Evolutionary conservation across 2,888 invertebrate genomes (phyloP).

Genomic region (Calameuta pallipes): DNA sequence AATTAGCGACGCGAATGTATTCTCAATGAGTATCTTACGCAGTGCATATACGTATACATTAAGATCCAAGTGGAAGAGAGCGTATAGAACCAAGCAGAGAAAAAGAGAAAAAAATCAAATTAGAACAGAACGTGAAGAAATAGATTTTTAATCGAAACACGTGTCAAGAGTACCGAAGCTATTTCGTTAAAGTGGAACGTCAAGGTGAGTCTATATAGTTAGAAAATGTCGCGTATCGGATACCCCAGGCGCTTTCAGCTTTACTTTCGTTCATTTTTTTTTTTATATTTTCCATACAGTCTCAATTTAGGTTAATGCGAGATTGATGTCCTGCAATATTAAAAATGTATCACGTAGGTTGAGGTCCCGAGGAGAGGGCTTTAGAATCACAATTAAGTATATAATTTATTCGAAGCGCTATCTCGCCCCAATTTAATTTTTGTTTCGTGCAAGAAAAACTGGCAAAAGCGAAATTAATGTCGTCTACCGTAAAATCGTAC

Average conservation of each 20-base stretch:
- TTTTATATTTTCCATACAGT: slow-evolving; percentile 1
- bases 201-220: neutral
- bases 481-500: slow-evolving; percentile 1
- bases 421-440: slow-evolving; percentile 37
- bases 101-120: neutral
- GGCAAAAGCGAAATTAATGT: slow-evolving; percentile 41
- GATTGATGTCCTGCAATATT: slow-evolving; percentile 51
- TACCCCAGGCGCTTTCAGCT: slow-evolving; percentile 7
- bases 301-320: slow-evolving; percentile 37
- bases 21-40: too few relatives aligned
- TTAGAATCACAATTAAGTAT: slow-evolving; percentile 48
- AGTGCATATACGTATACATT: too few relatives aligned
- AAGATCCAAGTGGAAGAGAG: neutral
- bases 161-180: neutral
- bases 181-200: neutral
- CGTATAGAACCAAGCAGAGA: neutral
- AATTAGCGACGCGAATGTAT: too few relatives aligned
- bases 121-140: neutral
- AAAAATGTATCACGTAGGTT: slow-evolving; percentile 51
- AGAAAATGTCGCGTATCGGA: slow-evolving; percentile 1
- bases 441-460: slow-evolving; percentile 16
- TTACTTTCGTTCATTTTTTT: slow-evolving; percentile 10
- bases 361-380: slow-evolving; percentile 29
- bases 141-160: neutral
- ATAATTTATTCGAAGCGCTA: slow-evolving; percentile 45